phyloP scores from a whole-genome alignment of 2,797 vertebrate genomes.

The Falco biarmicus region DNA sequence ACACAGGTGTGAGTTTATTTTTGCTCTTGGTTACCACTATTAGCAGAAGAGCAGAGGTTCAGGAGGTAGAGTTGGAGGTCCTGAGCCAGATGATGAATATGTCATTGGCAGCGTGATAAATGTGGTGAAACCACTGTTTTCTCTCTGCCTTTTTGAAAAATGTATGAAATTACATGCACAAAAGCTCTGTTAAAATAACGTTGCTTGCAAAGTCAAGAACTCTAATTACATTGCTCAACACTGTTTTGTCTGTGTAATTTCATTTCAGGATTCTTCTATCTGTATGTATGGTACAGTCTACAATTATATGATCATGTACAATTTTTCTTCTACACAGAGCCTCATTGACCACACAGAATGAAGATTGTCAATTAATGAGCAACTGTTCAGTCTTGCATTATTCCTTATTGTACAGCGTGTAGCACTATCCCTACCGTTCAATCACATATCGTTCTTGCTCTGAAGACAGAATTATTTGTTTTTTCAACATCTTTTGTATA shows the following conservation, averaged over 20 bases:
- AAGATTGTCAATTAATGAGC: not conserved
- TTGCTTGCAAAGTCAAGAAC: not conserved
- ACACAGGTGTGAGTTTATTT: not conserved
- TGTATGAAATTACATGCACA: not conserved
- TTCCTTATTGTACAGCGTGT: not conserved
- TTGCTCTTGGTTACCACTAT: not conserved
- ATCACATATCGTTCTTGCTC: not conserved
- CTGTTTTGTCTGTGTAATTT: not conserved
- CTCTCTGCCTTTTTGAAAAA: not conserved
- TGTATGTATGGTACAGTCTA: not conserved
- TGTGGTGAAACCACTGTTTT: not conserved
- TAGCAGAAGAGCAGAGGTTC: not conserved
- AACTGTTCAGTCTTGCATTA: not conserved
- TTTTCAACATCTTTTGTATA: not conserved
- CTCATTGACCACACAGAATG: not conserved
- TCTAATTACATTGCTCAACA: not conserved
- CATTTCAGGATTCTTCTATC: not conserved
- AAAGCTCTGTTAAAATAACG: slow-evolving; percentile 3
- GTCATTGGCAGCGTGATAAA: not conserved
- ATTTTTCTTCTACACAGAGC: not conserved
- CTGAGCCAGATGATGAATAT: not conserved
- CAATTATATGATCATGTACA: not conserved
- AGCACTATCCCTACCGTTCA: not conserved
- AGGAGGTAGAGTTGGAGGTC: not conserved
- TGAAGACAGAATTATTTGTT: not conserved